Base-by-base conservation (phyloP, 2,888 invertebrate species). In the Autographa gamma region DNA sequence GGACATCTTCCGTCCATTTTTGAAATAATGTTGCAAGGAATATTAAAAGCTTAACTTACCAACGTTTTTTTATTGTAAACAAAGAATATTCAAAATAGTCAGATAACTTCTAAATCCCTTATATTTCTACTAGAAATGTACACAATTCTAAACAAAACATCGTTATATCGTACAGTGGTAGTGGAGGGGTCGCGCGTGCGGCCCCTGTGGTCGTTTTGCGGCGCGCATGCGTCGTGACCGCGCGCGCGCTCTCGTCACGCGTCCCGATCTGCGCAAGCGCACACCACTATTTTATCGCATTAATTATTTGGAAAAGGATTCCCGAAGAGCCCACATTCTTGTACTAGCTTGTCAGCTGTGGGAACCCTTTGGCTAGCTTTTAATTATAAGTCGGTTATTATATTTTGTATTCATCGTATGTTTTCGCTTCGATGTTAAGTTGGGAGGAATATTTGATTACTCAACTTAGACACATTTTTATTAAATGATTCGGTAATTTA, bases 301-400 rank as follows among this genome's bases (percentile, higher is more conserved):
- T 95, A 94, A 95, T 95, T 95, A 95, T 95, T 95, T 94, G 91
- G 90, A 94, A 92, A 94, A 94, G 93, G 93, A 92, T 93, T 93
- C 94, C 91, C 91, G 91, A 89, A 89, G 88, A 89, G 88, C 87
- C 85, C 85, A 88, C 91, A 92, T 93, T 92, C 93, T 88, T 90
- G 86, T 82, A 77, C 78, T 79, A 75, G 83, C 85, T 85, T 89
- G 92, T 91, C 91, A 89, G 90, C 88, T 92, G 91, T 92, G 91
- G 90, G 92, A 93, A 93, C 84, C 61, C 19, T 78, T 79, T 75
- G 79, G 74, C 78, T 64, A 25, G 41, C 63, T 74, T 63, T 70
- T 61, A 73, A 54, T 77, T 68, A 77, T 80, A 43, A 65, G 19
- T 18, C 11, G 25, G 54, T 56, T 19, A 56, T 56, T 25, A 56